Base-by-base conservation (phyloP, 2,113 vertebrate species). In the Ovis canadensis region DNA sequence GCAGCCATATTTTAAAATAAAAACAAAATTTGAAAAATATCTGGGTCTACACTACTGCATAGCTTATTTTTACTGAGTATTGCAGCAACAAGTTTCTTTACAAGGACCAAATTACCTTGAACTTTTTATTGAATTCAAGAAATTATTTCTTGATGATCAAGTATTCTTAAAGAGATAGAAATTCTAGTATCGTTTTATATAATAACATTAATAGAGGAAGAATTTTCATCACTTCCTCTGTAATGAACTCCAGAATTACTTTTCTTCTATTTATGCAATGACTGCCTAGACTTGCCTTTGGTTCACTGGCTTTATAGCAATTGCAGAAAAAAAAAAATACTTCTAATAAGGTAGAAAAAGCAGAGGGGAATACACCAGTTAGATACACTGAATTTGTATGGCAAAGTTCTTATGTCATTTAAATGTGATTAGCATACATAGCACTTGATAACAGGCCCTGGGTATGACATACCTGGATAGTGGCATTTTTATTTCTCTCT, bases 221-320 rank as follows among this genome's bases (percentile, higher is more conserved):
- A 90, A 96, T 88, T 90, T 78, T 85, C 50, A 97, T 77, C 29
- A 90, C 55, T 33, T 92, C 55, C 19, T 95, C 87, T 96, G 48
- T 90, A 97, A 96, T 93, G 87, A 97, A 86, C 48, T 97, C 59
- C 88, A 95, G 84, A 94, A 97, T 98, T 95, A 96, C 81, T 93
- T 98, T 92, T 89, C 74, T 87, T 94, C 82, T 87, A 60, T 40
- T 96, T 96, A 88, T 19, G 21, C 74, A 97, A 57, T 98, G 96
- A 97, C 55, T 97, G 96, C 43, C 91, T 95, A 97, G 96, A 97
- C 96, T 97, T 98, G 97, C 91, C 95, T 95, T 95, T 97, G 87
- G 80, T 87, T 93, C 54, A n/a, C 54, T 36, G 96, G 64, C 52
- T 88, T 97, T 62, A 90, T 2, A 96, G 84, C 45, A 97, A 36